phyloP scores from a whole-genome alignment of 2,113 vertebrate species.

The Piaya cayana region DNA sequence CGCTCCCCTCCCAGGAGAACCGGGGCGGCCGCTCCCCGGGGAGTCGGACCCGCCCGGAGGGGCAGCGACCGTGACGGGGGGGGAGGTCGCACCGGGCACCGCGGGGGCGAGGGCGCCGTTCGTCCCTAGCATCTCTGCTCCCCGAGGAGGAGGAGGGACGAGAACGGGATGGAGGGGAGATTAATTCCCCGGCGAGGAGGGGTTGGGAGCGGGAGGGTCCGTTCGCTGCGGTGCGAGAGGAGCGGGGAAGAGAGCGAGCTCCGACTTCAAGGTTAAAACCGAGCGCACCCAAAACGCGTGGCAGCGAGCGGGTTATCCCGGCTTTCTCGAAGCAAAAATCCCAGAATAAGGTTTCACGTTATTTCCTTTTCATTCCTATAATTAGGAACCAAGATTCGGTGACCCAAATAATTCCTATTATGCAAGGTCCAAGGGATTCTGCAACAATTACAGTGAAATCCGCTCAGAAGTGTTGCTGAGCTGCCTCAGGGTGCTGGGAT shows the following conservation, averaged over 20 bases:
- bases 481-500: neutral
- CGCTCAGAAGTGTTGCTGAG: neutral
- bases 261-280: slow-evolving; percentile 28
- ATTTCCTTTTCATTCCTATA: neutral
- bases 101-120: neutral
- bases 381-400: slow-evolving; percentile 31
- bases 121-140: neutral
- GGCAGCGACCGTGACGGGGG: neutral
- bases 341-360: neutral
- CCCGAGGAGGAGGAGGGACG: neutral
- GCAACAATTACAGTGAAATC: neutral
- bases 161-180: neutral
- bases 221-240: neutral
- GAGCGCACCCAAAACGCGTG: neutral
- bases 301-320: neutral
- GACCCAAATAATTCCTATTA: slow-evolving; percentile 49
- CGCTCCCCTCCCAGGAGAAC: neutral
- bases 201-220: neutral
- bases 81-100: neutral
- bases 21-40: neutral
- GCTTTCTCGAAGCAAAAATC: neutral
- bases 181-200: neutral
- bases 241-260: neutral
- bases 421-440: slow-evolving; percentile 17
- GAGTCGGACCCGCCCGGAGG: too few species aligned